Evolutionary conservation across 2,113 vertebrate genomes (phyloP).

Genomic region (Lepus europaeus): DNA sequence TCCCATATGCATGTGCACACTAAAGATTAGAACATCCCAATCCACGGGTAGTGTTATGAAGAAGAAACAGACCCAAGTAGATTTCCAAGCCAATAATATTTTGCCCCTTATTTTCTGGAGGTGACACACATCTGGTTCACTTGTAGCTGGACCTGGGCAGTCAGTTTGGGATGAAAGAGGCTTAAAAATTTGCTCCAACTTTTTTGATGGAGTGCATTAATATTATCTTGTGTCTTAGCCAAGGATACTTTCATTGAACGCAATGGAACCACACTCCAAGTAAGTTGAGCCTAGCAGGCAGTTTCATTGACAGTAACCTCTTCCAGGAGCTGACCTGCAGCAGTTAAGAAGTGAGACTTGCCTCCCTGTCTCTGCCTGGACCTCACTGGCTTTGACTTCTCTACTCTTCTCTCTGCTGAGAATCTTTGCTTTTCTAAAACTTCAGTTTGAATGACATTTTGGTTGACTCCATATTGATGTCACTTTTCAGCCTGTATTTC

Average conservation of each 20-base stretch:
- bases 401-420: not conserved
- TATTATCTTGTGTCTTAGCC: not conserved
- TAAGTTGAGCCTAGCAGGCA: not conserved
- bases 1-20: not conserved
- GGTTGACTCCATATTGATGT: not conserved
- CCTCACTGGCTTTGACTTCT: not conserved
- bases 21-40: not conserved
- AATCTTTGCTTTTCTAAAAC: not conserved
- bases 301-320: not conserved
- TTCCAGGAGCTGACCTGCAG: not conserved
- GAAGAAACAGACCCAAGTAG: not conserved
- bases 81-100: not conserved
- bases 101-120: not conserved
- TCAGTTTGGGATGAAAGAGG: not conserved
- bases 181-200: conserved; percentile 24
- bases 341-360: not conserved
- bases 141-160: conserved; percentile 8
- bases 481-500: not conserved
- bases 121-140: not conserved
- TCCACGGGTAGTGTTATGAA: not conserved
- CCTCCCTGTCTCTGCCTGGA: not conserved
- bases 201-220: conserved; percentile 15
- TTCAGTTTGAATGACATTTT: conserved; percentile 4
- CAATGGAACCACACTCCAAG: conserved; percentile 6
- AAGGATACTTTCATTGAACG: not conserved